phyloP scores from a whole-genome alignment of 1,140 invertebrate genomes.

The Asbolus verrucosus region DNA sequence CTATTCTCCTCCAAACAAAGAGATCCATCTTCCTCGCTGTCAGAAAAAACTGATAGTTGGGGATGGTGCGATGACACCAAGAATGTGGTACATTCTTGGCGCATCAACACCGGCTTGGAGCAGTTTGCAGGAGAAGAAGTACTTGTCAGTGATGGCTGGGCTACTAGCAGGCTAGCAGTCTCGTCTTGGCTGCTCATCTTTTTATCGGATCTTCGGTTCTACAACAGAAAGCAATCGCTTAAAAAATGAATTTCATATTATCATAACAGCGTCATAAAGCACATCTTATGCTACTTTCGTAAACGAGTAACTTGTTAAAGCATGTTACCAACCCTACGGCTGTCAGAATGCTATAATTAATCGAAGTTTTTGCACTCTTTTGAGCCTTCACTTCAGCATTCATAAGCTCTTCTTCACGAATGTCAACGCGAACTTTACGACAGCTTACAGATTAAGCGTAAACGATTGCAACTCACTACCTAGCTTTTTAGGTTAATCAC shows the following conservation, averaged over 20 bases:
- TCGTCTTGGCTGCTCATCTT: slow-evolving; percentile 78
- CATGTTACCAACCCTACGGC: slow-evolving; percentile 1
- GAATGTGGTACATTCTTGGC: slow-evolving; percentile 84
- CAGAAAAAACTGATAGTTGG: slow-evolving; percentile 80
- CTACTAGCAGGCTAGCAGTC: slow-evolving; percentile 79
- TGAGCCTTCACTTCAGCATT: slow-evolving; percentile 23
- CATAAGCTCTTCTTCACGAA: slow-evolving; percentile 17
- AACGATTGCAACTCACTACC: slow-evolving; percentile 4
- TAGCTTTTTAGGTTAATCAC: background rate
- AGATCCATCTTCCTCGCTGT: slow-evolving; percentile 81
- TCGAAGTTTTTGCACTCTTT: slow-evolving; percentile 29
- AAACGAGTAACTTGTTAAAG: slow-evolving; percentile 22
- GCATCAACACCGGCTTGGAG: slow-evolving; percentile 81
- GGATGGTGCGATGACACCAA: slow-evolving; percentile 77
- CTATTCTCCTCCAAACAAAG: slow-evolving; percentile 74
- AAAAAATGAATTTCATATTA: too few relatives aligned
- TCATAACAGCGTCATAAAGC: too few relatives aligned
- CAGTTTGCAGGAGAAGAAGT: slow-evolving; percentile 64
- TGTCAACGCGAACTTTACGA: slow-evolving; percentile 2
- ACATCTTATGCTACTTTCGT: slow-evolving; percentile 1
- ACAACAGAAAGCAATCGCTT: slow-evolving; percentile 42
- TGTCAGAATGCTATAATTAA: slow-evolving; percentile 28
- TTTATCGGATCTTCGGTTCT: slow-evolving; percentile 53
- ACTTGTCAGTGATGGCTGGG: slow-evolving; percentile 68
- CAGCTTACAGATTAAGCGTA: slow-evolving; percentile 24